These are phyloP conservation scores for Tachysurus fulvidraco DNA, from an alignment of 2,113 vertebrate genomes.

Conservation along the genomic window DNA sequence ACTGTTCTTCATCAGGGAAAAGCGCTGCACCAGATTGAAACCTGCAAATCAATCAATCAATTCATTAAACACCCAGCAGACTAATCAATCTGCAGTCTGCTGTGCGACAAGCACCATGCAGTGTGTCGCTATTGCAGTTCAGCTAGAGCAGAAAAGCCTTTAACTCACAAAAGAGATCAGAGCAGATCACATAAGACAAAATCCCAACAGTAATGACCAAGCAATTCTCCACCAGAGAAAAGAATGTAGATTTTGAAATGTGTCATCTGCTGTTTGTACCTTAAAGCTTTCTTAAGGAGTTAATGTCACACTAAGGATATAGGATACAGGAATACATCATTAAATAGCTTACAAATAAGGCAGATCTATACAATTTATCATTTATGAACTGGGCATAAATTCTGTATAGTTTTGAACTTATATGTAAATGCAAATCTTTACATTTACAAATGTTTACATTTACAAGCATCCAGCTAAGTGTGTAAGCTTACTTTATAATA, in stretches of 20 bases:
- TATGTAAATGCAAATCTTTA: background rate
- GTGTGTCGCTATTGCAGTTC: conserved; percentile 19
- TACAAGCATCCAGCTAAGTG: background rate
- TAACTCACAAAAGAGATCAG: conserved; percentile 19
- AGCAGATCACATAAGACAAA: background rate
- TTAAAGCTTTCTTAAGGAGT: background rate
- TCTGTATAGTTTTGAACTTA: background rate
- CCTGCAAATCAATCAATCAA: conserved; percentile 70
- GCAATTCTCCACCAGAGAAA: conserved; percentile 1
- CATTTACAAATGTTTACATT: background rate
- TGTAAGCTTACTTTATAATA: background rate
- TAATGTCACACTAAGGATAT: background rate
- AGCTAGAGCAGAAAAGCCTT: conserved; percentile 20
- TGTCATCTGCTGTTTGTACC: background rate
- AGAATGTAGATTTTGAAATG: background rate
- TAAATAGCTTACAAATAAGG: background rate
- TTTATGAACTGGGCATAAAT: background rate
- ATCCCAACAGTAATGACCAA: background rate
- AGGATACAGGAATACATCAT: background rate
- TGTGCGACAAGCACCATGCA: conserved; percentile 21
- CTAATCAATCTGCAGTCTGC: conserved; percentile 36
- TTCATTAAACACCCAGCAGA: conserved; percentile 48
- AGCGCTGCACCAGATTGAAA: conserved; percentile 88
- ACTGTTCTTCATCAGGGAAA: conserved; percentile 82
- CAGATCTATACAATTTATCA: too few relatives aligned